These are phyloP conservation scores for Seira musarum DNA, from an alignment of 2,888 invertebrate genomes.

Conservation along the genomic window DNA sequence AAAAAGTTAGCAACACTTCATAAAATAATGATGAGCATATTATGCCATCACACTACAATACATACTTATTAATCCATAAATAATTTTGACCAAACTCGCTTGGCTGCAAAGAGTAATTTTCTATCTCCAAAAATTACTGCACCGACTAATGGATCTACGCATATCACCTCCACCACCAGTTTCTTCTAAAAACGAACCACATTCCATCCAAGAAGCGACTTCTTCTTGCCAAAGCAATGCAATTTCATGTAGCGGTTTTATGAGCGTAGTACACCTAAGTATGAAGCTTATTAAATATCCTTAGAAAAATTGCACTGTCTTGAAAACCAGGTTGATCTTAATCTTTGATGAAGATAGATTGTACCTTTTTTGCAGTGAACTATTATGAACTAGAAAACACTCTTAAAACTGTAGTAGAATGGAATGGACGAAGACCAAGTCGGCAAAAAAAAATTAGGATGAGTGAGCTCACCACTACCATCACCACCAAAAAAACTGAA, in stretches of 20 bases:
- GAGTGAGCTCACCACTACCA: too few relatives aligned
- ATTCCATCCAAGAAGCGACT: conserved; percentile 28
- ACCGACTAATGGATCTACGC: too few relatives aligned
- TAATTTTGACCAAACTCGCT: conserved; percentile 38
- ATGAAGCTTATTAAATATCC: background rate
- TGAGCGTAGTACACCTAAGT: conserved; percentile 19
- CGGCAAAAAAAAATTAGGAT: too few relatives aligned
- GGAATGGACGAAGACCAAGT: too few relatives aligned
- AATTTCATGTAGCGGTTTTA: conserved; percentile 46
- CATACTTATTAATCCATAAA: conserved; percentile 47
- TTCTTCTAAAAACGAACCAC: conserved; percentile 20
- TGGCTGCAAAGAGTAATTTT: conserved; percentile 32
- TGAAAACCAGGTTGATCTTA: conserved; percentile 51
- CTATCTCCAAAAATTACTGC: conserved; percentile 22
- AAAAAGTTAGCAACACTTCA: conserved; percentile 22
- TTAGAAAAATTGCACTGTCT: too few relatives aligned
- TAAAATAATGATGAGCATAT: conserved; percentile 18
- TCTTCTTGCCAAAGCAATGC: too few relatives aligned
- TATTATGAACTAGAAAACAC: too few relatives aligned
- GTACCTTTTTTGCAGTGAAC: background rate
- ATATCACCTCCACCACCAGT: too few relatives aligned
- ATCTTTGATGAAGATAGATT: conserved; percentile 31
- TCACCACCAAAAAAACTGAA: too few relatives aligned
- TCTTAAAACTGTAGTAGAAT: too few relatives aligned
- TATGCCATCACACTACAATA: conserved; percentile 42